A percentile compares a stretch with the other conserved stretches of the same genome.
phyloP scores from a whole-genome alignment of 1,140 invertebrate species.

The Drosophila rhopaloa region DNA sequence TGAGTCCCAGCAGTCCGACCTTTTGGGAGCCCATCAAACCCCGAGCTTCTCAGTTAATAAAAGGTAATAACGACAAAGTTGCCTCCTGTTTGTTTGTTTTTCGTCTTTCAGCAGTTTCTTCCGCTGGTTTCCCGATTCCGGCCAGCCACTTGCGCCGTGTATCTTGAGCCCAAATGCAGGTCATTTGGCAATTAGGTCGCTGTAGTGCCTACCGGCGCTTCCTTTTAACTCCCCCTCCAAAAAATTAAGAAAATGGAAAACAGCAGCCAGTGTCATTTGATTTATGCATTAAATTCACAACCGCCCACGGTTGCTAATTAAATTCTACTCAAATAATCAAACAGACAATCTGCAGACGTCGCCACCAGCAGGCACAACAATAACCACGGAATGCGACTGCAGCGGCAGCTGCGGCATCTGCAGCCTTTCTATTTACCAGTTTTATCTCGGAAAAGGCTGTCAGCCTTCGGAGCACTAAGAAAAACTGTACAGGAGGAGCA shows the following conservation, averaged over 20 bases:
- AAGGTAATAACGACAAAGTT: constrained; percentile 52
- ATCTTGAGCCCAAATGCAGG: constrained; percentile 60
- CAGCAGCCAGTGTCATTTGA: constrained; percentile 31
- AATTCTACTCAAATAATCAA: constrained; percentile 56
- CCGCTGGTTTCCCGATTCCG: constrained; percentile 28
- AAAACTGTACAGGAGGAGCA: background rate
- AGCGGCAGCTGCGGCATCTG: constrained; percentile 31
- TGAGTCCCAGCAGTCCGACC: background rate
- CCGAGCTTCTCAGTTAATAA: constrained; percentile 31
- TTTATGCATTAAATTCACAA: constrained; percentile 45
- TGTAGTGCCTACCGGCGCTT: constrained; percentile 23
- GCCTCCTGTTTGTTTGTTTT: constrained; percentile 51
- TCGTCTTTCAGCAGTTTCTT: constrained; percentile 33
- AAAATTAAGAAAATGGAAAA: constrained; percentile 2
- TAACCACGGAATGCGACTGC: constrained; percentile 45
- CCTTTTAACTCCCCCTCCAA: constrained; percentile 8
- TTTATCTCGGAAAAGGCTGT: constrained; percentile 48
- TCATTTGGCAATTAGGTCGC: constrained; percentile 72
- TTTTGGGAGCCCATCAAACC: constrained; percentile 28
- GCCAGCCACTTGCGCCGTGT: constrained; percentile 33
- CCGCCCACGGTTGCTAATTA: constrained; percentile 58
- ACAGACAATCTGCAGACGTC: constrained; percentile 42
- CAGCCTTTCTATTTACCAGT: constrained; percentile 45
- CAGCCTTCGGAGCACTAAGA: constrained; percentile 20
- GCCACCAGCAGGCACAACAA: constrained; percentile 36